Conservation (phyloP, 2,797 vertebrate genomes). For the Melanotaenia nigrans region DNA sequence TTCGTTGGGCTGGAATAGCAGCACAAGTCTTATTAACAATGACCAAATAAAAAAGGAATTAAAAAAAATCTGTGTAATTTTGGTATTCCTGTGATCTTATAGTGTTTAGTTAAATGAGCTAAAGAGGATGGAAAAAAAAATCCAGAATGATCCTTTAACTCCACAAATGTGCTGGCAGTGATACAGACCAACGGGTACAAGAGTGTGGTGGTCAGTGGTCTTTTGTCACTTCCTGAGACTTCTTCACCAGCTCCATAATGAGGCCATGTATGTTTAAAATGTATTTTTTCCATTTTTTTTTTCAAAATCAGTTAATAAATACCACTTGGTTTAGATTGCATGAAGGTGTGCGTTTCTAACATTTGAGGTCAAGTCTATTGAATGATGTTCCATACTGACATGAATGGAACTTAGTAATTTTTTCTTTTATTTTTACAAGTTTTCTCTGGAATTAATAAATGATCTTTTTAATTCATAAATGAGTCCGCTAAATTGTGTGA, state of each 20-base stretch:
- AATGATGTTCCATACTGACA: background rate
- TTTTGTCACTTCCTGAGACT: background rate
- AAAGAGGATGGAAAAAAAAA: background rate
- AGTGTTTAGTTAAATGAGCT: background rate
- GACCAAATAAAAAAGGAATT: background rate
- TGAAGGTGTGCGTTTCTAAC: constrained; percentile 1
- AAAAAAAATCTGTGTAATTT: background rate
- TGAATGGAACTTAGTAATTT: background rate
- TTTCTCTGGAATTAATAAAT: too few relatives aligned
- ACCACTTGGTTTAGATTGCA: constrained; percentile 35
- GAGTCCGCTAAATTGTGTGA: constrained; percentile 12
- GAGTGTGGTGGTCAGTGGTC: background rate
- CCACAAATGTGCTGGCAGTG: background rate
- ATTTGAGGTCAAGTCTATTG: background rate
- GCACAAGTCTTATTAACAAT: background rate
- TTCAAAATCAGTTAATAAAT: constrained; percentile 63
- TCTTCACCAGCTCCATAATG: constrained; percentile 3
- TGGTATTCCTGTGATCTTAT: background rate
- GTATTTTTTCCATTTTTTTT: constrained; percentile 50
- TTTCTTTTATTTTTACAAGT: too few relatives aligned
- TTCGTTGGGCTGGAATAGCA: background rate
- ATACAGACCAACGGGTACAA: background rate
- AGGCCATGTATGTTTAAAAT: constrained; percentile 17
- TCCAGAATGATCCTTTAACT: constrained; percentile 20
- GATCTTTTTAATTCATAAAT: background rate